phyloP scores from a whole-genome alignment of 2,113 vertebrate species.

The Apus apus region DNA sequence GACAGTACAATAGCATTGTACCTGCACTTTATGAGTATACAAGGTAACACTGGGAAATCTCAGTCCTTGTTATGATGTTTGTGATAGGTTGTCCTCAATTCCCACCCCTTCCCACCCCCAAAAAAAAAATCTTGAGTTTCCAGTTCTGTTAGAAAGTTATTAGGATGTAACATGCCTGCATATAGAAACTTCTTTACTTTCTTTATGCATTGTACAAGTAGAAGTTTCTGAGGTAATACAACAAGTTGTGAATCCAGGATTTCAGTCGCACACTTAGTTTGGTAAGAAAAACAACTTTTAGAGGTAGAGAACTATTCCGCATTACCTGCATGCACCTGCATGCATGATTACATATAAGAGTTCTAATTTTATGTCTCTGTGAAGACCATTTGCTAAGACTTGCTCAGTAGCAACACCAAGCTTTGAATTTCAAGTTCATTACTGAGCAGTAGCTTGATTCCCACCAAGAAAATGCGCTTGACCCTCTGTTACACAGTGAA shows the following conservation, averaged over 20 bases:
- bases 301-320: not conserved
- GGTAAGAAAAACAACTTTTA: not conserved
- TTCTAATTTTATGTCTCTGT: not conserved
- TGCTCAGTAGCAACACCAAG: not conserved
- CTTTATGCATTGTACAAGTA: not conserved
- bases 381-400: not conserved
- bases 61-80: not conserved
- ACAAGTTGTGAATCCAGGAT: not conserved
- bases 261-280: not conserved
- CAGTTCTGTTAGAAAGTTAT: not conserved
- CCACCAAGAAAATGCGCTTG: not conserved
- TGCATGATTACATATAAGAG: not conserved
- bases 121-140: not conserved
- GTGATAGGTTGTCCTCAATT: not conserved
- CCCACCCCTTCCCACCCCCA: fast-evolving
- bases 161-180: not conserved
- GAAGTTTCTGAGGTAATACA: not conserved
- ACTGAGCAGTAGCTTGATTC: not conserved
- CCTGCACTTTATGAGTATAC: conserved; percentile 97
- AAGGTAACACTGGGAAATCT: conserved; percentile 75
- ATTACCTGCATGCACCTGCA: not conserved
- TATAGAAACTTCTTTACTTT: not conserved
- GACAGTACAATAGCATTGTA: conserved; percentile 90
- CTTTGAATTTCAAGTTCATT: not conserved
- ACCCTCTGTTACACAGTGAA: not conserved